phyloP scores from a whole-genome alignment of 53 echinoderm and acorn worm species.

The Actinopyga echinites region DNA sequence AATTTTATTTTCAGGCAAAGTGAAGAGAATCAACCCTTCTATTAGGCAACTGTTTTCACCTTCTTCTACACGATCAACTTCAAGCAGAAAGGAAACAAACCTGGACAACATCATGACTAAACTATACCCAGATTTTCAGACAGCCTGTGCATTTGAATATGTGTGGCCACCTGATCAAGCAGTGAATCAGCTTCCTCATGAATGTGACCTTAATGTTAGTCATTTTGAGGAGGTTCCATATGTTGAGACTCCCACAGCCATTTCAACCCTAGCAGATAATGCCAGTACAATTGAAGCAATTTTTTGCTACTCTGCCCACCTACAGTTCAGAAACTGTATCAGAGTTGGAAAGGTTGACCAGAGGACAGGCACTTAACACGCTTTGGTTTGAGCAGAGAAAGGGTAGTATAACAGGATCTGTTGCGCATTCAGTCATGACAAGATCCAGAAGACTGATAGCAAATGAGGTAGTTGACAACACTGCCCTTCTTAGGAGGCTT shows the following conservation, averaged over 20 bases:
- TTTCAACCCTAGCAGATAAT: not conserved
- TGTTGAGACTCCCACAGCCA: not conserved
- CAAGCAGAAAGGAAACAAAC: not conserved
- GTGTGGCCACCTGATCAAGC: not conserved
- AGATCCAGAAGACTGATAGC: not conserved
- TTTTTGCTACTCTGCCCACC: not conserved
- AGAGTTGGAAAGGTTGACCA: not conserved
- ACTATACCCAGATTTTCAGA: no score
- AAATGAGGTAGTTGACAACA: not conserved
- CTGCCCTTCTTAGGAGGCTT: not conserved
- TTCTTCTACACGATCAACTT: conserved; percentile 7
- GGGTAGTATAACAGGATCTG: conserved; percentile 19
- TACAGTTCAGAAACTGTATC: not conserved
- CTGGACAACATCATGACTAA: no score
- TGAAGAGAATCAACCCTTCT: conserved; percentile 28
- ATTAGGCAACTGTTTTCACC: conserved; percentile 36
- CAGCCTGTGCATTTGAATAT: no score
- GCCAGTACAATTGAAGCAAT: not conserved
- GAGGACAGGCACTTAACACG: not conserved
- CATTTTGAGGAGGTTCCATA: not conserved
- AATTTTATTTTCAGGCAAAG: not conserved
- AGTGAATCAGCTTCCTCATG: not conserved
- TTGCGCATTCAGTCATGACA: not conserved
- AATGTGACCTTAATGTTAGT: not conserved
- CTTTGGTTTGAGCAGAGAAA: conserved; percentile 20